phyloP scores from a whole-genome alignment of 2,113 vertebrate genomes.

The Benitochromis conjunctus region DNA sequence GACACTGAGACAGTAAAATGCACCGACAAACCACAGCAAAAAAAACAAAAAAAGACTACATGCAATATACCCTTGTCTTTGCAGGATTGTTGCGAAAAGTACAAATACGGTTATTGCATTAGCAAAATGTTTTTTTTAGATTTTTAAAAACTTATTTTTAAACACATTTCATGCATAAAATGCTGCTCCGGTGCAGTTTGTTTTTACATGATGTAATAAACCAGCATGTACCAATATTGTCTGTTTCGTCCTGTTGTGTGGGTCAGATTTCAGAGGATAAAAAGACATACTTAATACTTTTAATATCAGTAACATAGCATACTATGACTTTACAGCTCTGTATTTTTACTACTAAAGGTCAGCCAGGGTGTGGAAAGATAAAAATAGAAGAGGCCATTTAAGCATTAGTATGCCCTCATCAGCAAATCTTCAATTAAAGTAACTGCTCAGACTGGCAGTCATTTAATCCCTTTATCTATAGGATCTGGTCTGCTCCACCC shows the following conservation, averaged over 20 bases:
- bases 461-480: conserved; percentile 69
- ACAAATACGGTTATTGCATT: background rate
- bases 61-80: background rate
- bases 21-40: background rate
- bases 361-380: conserved; percentile 23
- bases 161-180: background rate
- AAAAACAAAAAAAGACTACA: background rate
- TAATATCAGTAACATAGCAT: background rate
- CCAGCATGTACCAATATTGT: background rate
- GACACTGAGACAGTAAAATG: background rate
- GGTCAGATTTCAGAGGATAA: background rate
- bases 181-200: background rate
- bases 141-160: background rate
- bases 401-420: conserved; percentile 62
- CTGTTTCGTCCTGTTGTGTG: background rate
- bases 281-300: background rate
- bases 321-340: background rate
- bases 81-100: background rate
- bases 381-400: conserved; percentile 61
- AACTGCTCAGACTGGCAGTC: conserved; percentile 43
- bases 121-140: background rate
- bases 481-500: background rate
- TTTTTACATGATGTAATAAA: background rate
- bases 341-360: conserved; percentile 44
- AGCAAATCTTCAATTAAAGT: conserved; percentile 74